A percentile compares a stretch with the other conserved stretches of the same genome.
Conservation (phyloP, 2,797 vertebrate genomes). For the Hydrocynus forskahlii region DNA sequence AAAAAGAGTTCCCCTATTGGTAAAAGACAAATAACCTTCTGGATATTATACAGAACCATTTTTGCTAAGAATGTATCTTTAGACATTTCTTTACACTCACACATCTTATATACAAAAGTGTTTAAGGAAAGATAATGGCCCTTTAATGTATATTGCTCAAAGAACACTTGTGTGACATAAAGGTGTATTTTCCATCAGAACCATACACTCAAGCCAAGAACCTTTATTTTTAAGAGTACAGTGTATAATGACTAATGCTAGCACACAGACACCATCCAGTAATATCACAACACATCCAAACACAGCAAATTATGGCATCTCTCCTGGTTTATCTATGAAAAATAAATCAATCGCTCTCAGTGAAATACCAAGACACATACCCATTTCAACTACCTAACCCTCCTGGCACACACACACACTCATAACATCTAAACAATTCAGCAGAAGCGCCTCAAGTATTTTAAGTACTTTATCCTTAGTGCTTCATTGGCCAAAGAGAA, state of each 20-base stretch:
- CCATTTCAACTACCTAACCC: constrained; percentile 24
- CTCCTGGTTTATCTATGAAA: constrained; percentile 24
- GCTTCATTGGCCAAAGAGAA: constrained; percentile 78
- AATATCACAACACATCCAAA: background rate
- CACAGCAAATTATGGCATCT: constrained; percentile 18
- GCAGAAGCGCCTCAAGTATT: constrained; percentile 79
- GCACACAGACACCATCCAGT: background rate
- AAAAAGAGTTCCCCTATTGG: too few relatives aligned
- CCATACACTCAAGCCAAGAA: background rate
- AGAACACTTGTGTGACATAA: too few relatives aligned
- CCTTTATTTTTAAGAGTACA: background rate
- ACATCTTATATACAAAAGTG: too few relatives aligned
- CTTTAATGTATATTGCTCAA: too few relatives aligned
- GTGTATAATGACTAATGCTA: background rate
- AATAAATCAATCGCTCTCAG: constrained; percentile 14
- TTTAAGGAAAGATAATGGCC: too few relatives aligned
- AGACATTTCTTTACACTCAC: too few relatives aligned
- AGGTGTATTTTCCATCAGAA: too few relatives aligned
- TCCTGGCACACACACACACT: constrained; percentile 20
- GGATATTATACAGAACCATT: too few relatives aligned
- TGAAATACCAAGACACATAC: constrained; percentile 23
- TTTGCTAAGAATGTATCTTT: too few relatives aligned
- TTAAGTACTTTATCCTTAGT: constrained; percentile 80
- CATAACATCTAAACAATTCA: constrained; percentile 74
- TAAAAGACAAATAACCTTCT: too few relatives aligned